Conservation (phyloP, 2,888 invertebrate genomes). For the Conchocele bisecta region DNA sequence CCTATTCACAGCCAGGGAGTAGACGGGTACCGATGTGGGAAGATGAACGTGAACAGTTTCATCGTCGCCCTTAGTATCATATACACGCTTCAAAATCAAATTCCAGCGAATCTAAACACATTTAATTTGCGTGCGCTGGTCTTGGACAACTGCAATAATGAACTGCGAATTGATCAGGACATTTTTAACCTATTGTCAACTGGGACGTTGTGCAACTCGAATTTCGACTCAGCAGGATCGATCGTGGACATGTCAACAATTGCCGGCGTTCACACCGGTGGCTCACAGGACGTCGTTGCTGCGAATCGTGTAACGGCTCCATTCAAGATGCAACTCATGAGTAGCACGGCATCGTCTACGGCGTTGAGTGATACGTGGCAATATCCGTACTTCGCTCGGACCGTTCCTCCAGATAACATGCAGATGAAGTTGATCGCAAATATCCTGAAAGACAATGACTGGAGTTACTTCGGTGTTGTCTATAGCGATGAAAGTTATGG, state of each 20-base stretch:
- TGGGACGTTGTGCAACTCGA: constrained; percentile 75
- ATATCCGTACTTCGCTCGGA: constrained; percentile 74
- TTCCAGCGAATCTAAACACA: neutral
- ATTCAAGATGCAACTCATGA: constrained; percentile 84
- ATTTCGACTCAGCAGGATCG: constrained; percentile 51
- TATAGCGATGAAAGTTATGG: constrained; percentile 64
- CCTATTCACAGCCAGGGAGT: constrained; percentile 71
- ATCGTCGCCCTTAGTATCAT: constrained; percentile 79
- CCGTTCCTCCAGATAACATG: constrained; percentile 69
- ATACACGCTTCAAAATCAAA: constrained; percentile 67
- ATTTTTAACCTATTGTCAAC: constrained; percentile 78
- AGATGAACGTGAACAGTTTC: constrained; percentile 65
- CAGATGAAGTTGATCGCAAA: constrained; percentile 75
- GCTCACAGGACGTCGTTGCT: constrained; percentile 69
- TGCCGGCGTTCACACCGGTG: constrained; percentile 77
- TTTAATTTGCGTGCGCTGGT: constrained; percentile 66
- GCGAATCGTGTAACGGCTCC: constrained; percentile 83
- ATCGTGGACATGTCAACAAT: constrained; percentile 63
- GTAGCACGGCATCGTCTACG: constrained; percentile 65
- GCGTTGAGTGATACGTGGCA: constrained; percentile 59
- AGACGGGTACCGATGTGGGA: constrained; percentile 71
- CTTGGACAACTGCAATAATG: constrained; percentile 77
- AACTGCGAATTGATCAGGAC: constrained; percentile 72
- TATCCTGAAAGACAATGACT: constrained; percentile 78
- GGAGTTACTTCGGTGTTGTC: constrained; percentile 81